Evolutionary conservation across 1,140 invertebrate genomes (phyloP), one percentile per base, ranked within the genome.

Genomic region (Tribolium castaneum): DNA sequence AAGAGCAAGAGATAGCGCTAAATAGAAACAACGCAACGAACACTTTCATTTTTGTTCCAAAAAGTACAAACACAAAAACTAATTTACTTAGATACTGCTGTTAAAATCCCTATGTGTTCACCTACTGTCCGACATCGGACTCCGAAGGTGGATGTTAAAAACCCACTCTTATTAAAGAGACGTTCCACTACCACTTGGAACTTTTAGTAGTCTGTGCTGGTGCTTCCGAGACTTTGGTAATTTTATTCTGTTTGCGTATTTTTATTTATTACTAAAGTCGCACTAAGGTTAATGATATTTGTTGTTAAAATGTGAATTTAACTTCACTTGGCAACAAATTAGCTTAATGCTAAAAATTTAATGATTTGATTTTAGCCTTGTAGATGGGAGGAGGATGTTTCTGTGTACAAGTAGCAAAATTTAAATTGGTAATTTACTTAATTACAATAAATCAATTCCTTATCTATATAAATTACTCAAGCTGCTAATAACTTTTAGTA

Each of bases 151-250:
- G 39, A 45, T 45, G n/a, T 45, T 9, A 45, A 45, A n/a, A 2
- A 59, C 54, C 19, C 54, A 59, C 54, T 59, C 54, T 59, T 59
- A 19, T 19, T 19, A 25, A 59, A 59, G 51, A 59, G 19, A 19
- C 54, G 19, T 22, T 22, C 19, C 19, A 59, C 54, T 59, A 16
- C 19, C 54, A 59, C 39, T 45, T 45, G 34, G 16, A 19, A 19
- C 16, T 19, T 19, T 19, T 19, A 19, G 16, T 9, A 45, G 39
- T 45, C n/a, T n/a, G 39, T 45, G 39, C n/a, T 45, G n/a, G 25
- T 30, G n/a, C 39, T 45, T 45, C 39, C 39, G 39, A 45, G 39
- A 30, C 25, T 45, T n/a, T 45, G 39, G 39, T 3, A 45, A 7
- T 45, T 45, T 45, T 45, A 45, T 45, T 45, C 39, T 6, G 39